Percentiles rank a stretch among this genome's conserved stretches.
These are phyloP conservation scores for Hoplostethus mediterraneus DNA, from an alignment of 2,797 vertebrate genomes.

Conservation along the genomic window DNA sequence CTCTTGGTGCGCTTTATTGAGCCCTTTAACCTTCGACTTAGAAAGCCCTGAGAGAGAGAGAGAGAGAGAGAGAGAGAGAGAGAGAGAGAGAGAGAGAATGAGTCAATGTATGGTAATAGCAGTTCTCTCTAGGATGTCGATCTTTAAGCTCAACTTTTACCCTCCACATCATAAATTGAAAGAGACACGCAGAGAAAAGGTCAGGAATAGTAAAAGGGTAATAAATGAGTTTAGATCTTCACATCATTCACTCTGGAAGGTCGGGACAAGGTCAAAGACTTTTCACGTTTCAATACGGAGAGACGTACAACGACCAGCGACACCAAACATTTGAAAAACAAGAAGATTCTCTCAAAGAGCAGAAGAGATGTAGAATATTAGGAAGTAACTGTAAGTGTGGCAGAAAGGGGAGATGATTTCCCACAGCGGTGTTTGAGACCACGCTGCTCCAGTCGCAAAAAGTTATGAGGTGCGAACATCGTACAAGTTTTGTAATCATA, in stretches of 20 bases:
- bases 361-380: neutral
- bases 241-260: conserved; percentile 21
- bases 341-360: neutral
- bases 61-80: conserved; percentile 42
- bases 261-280: conserved; percentile 36
- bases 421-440: neutral
- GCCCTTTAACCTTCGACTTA: conserved; percentile 97
- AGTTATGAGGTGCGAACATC: neutral
- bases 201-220: conserved; percentile 17
- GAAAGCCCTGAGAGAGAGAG: conserved; percentile 89
- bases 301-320: conserved; percentile 4
- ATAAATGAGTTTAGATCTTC: conserved; percentile 36
- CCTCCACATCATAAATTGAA: conserved; percentile 3
- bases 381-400: neutral
- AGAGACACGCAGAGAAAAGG: neutral
- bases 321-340: neutral
- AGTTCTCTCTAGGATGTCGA: neutral
- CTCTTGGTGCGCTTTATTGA: conserved; percentile 99
- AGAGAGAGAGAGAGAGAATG: conserved; percentile 17
- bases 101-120: conserved; percentile 3
- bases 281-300: conserved; percentile 8
- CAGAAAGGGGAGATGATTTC: conserved; percentile 3
- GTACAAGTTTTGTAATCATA: conserved; percentile 32
- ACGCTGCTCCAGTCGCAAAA: neutral
- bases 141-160: conserved; percentile 13